Conservation (phyloP, 2,797 vertebrate species). For the Syndactyla subalaris region DNA sequence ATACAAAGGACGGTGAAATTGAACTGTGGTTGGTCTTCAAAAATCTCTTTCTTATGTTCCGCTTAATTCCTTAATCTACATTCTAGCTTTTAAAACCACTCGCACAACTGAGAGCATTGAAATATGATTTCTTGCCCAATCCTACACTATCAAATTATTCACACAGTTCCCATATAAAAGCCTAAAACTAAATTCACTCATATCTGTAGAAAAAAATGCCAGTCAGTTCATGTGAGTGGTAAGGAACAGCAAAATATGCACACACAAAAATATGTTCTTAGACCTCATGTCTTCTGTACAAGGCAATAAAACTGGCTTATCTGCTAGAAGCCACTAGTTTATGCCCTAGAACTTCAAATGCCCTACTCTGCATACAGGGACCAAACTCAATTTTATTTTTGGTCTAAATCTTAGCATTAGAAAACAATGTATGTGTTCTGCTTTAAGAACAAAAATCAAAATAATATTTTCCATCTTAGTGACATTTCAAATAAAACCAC, state of each 20-base stretch:
- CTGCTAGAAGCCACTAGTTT: neutral
- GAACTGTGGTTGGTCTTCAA: neutral
- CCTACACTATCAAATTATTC: neutral
- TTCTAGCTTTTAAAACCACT: neutral
- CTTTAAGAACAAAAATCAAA: slow-evolving; percentile 30
- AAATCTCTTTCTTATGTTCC: neutral
- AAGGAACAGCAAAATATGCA: neutral
- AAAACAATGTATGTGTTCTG: neutral
- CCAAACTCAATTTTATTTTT: slow-evolving; percentile 3
- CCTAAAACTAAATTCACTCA: neutral
- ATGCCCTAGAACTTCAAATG: neutral
- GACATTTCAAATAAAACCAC: neutral
- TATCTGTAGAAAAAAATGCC: neutral
- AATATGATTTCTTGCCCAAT: neutral
- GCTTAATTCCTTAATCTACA: neutral
- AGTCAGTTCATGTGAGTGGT: neutral
- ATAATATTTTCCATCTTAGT: neutral
- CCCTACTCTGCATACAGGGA: neutral
- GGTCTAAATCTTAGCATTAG: slow-evolving; percentile 8
- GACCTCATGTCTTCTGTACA: neutral
- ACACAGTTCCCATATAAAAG: neutral
- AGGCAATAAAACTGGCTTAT: neutral
- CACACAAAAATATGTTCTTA: neutral
- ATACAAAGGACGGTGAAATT: neutral
- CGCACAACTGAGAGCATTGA: neutral